These are phyloP conservation scores for Laticauda colubrina DNA, from an alignment of 2,113 vertebrate species.

Conservation along the genomic window DNA sequence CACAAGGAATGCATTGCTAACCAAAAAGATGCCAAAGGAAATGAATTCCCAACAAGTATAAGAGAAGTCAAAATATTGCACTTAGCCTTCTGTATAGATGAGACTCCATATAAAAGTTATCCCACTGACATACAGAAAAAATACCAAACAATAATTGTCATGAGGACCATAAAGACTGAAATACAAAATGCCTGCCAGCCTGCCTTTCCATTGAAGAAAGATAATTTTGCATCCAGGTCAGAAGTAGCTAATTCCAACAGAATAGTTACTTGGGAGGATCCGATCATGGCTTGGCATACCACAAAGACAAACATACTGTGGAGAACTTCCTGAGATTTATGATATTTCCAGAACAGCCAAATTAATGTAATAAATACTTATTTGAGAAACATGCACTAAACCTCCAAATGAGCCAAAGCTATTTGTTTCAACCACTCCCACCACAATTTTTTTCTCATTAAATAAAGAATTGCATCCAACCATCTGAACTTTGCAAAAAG, in stretches of 20 bases:
- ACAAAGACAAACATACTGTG: background rate
- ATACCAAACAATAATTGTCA: background rate
- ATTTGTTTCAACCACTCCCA: constrained; percentile 11
- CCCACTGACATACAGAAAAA: background rate
- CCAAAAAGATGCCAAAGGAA: background rate
- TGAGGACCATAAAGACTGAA: background rate
- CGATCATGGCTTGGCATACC: background rate
- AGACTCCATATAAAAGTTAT: background rate
- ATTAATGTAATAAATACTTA: constrained; percentile 13
- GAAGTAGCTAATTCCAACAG: background rate
- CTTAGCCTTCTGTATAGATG: background rate
- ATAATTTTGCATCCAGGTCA: background rate
- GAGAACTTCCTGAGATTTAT: constrained; percentile 30
- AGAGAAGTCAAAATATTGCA: background rate
- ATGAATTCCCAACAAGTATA: background rate
- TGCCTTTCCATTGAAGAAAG: background rate
- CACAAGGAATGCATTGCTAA: background rate
- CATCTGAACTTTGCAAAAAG: background rate
- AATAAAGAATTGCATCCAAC: background rate
- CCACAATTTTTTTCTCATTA: background rate
- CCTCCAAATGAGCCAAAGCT: background rate
- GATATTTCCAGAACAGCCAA: constrained; percentile 30
- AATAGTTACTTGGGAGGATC: constrained; percentile 8
- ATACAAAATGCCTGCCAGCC: background rate
- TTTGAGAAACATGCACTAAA: constrained; percentile 12